phyloP scores from a whole-genome alignment of 2,113 vertebrate species.

The Proteles cristata region DNA sequence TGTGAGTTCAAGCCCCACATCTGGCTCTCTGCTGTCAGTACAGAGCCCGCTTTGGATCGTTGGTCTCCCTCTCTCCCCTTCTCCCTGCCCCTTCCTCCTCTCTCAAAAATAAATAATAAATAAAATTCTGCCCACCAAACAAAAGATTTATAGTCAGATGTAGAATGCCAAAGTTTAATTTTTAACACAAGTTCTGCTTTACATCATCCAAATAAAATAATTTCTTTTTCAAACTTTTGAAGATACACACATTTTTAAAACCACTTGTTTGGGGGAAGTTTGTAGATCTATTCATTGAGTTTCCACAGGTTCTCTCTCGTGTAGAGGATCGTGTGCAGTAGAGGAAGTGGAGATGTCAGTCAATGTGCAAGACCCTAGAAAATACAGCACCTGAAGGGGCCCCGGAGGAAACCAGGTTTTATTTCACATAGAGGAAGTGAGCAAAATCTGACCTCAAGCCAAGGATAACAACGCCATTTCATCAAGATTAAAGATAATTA shows the following conservation, averaged over 20 bases:
- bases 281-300: not conserved
- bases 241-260: not conserved
- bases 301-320: not conserved
- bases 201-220: not conserved
- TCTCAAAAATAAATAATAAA: too few species aligned
- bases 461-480: not conserved
- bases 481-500: not conserved
- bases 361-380: fast-evolving
- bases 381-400: not conserved
- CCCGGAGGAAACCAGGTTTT: not conserved
- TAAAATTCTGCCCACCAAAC: not conserved
- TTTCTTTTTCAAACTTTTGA: not conserved
- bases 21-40: too few species aligned
- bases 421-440: not conserved
- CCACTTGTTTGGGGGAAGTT: not conserved
- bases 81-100: too few species aligned
- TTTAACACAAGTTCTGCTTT: not conserved
- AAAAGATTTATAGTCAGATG: not conserved
- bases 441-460: not conserved
- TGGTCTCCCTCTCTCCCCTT: too few species aligned
- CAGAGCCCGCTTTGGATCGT: too few species aligned
- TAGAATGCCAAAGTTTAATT: not conserved
- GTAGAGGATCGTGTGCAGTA: not conserved
- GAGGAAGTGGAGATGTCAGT: not conserved
- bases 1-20: too few species aligned